Evolutionary conservation across 1,140 invertebrate species (phyloP).

Genomic region (Eueides isabella): DNA sequence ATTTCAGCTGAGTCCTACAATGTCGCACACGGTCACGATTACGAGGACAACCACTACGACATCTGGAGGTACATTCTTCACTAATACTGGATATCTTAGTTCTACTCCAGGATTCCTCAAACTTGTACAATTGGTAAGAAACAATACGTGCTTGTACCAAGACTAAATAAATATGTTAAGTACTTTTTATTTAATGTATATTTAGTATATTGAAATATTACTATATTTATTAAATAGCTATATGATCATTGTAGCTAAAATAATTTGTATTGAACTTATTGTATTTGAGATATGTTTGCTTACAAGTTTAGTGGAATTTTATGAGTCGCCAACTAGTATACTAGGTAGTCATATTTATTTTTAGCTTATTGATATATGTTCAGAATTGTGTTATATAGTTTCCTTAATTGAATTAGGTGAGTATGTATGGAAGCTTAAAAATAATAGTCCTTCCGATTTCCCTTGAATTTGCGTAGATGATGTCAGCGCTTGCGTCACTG

Average conservation of each 20-base stretch:
- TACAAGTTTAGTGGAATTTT: neutral
- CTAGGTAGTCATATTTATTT: constrained; percentile 12
- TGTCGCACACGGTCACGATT: constrained; percentile 93
- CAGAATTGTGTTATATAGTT: neutral
- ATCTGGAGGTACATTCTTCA: constrained; percentile 87
- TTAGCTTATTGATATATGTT: neutral
- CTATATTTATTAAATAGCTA: too few species aligned
- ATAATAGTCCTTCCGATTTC: constrained; percentile 34
- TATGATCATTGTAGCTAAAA: too few species aligned
- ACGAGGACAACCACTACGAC: constrained; percentile 91
- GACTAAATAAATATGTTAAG: too few species aligned
- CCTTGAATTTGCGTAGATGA: constrained; percentile 37
- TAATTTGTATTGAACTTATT: neutral
- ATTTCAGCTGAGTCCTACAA: constrained; percentile 68
- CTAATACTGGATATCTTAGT: constrained; percentile 90
- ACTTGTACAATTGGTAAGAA: constrained; percentile 87
- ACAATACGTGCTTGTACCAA: too few species aligned
- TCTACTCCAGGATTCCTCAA: constrained; percentile 88
- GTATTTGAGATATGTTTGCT: neutral
- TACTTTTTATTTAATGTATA: too few species aligned
- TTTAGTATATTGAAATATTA: too few species aligned
- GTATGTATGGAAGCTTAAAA: neutral
- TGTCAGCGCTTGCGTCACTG: constrained; percentile 37
- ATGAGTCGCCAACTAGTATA: neutral
- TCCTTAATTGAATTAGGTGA: constrained; percentile 2